Conservation (phyloP, 2,113 vertebrate genomes). For the Aix galericulata region DNA sequence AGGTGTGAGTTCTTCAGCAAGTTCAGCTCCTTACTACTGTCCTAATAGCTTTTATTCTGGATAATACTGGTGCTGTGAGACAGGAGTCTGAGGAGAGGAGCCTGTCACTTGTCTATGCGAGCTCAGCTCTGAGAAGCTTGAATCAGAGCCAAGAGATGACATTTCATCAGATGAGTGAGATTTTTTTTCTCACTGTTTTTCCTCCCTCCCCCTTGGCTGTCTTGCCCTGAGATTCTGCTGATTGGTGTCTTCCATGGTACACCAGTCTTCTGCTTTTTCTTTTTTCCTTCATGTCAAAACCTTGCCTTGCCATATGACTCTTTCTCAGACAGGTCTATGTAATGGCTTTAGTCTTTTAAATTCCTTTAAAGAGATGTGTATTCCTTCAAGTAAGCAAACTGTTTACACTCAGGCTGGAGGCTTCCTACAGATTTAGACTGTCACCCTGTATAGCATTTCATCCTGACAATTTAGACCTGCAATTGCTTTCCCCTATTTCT, state of each 20-base stretch:
- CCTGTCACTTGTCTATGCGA: not conserved
- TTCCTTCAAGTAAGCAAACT: not conserved
- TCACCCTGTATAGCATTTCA: not conserved
- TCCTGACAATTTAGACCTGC: not conserved
- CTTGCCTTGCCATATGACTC: not conserved
- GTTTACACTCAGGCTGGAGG: rapidly evolving
- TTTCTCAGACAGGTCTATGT: not conserved
- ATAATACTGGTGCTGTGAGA: not conserved
- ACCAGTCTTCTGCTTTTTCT: not conserved
- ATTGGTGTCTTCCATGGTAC: rapidly evolving
- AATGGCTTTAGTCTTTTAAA: not conserved
- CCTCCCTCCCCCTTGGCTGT: not conserved
- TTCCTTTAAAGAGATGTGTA: not conserved
- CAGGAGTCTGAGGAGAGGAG: not conserved
- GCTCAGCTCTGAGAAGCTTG: not conserved
- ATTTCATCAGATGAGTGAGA: not conserved
- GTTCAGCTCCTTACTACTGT: not conserved
- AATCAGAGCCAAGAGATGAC: not conserved
- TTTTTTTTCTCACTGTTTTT: not conserved
- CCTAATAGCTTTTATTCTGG: not conserved
- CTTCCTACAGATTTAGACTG: not conserved
- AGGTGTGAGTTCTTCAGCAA: not conserved
- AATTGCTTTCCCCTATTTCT: not conserved
- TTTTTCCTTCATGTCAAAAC: not conserved
- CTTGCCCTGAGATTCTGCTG: not conserved